Evolutionary conservation across 2,113 vertebrate species (phyloP).

Genomic region (Nettapus auritus): DNA sequence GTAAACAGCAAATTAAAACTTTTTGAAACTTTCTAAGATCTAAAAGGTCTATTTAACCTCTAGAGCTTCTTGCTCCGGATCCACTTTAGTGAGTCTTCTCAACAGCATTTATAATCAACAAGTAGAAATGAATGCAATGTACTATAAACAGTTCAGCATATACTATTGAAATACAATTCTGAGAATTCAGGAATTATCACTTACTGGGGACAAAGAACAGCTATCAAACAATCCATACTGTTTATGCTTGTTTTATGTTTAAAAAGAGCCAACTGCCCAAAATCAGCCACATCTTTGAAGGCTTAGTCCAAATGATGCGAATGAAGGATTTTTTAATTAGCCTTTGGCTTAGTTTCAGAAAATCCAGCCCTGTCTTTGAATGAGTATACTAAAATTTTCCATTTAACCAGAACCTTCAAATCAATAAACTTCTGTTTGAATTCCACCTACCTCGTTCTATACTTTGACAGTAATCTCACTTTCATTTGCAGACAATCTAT

Average conservation of each 20-base stretch:
- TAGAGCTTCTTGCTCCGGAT: neutral
- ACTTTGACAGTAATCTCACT: conserved; percentile 14
- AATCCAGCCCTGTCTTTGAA: neutral
- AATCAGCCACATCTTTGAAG: neutral
- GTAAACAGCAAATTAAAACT: neutral
- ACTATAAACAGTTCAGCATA: neutral
- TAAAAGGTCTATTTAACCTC: neutral
- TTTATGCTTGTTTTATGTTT: neutral
- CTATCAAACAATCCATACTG: neutral
- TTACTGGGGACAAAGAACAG: neutral
- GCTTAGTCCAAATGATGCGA: neutral
- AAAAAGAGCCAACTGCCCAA: neutral
- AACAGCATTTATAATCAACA: neutral
- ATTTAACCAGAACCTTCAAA: conserved; percentile 19
- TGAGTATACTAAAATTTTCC: neutral
- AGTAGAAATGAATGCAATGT: neutral
- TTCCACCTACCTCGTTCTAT: neutral
- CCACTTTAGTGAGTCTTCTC: neutral
- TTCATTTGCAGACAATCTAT: conserved; percentile 47
- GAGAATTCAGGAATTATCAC: neutral
- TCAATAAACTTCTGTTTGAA: conserved; percentile 47
- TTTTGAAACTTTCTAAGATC: neutral
- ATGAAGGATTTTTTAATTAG: neutral
- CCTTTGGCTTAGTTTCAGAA: neutral
- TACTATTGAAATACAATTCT: neutral